Conservation (phyloP, 1,140 invertebrate genomes). For the Drosophila asahinai region DNA sequence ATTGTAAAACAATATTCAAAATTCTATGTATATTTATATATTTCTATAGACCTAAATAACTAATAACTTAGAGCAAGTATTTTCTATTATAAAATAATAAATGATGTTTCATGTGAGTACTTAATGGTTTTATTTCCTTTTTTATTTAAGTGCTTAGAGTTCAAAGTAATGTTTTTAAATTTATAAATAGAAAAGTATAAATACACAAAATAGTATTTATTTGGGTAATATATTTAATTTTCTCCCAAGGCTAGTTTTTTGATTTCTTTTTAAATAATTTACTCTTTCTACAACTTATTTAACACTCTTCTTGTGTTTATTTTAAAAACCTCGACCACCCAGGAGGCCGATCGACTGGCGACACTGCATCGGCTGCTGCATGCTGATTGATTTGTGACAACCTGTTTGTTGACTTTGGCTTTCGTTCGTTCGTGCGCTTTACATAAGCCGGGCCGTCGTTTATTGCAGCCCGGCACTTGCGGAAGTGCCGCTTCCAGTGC, state of each 20-base stretch:
- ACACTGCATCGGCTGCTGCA: slow-evolving; percentile 55
- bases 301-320: not conserved
- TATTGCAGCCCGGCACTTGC: slow-evolving; percentile 74
- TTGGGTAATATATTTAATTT: too few species aligned
- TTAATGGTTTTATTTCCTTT: not conserved
- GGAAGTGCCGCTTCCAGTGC: slow-evolving; percentile 59
- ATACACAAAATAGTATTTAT: not conserved
- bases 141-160: not conserved
- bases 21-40: too few species aligned
- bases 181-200: not conserved
- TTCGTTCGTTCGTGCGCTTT: slow-evolving; percentile 42
- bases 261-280: too few species aligned
- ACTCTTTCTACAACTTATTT: not conserved
- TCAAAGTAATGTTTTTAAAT: too few species aligned
- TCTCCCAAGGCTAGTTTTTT: too few species aligned
- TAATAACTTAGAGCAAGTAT: too few species aligned
- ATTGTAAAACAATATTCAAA: too few species aligned
- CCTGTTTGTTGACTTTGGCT: slow-evolving; percentile 57
- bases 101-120: too few species aligned
- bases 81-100: not conserved
- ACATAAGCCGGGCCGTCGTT: slow-evolving; percentile 55
- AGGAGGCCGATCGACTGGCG: slow-evolving; percentile 18
- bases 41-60: too few species aligned
- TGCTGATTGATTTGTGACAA: slow-evolving; percentile 73
- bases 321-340: slow-evolving; percentile 19